These are phyloP conservation scores for Aselliscus stoliczkanus DNA, from an alignment of 2,797 vertebrate genomes.

Conservation along the genomic window DNA sequence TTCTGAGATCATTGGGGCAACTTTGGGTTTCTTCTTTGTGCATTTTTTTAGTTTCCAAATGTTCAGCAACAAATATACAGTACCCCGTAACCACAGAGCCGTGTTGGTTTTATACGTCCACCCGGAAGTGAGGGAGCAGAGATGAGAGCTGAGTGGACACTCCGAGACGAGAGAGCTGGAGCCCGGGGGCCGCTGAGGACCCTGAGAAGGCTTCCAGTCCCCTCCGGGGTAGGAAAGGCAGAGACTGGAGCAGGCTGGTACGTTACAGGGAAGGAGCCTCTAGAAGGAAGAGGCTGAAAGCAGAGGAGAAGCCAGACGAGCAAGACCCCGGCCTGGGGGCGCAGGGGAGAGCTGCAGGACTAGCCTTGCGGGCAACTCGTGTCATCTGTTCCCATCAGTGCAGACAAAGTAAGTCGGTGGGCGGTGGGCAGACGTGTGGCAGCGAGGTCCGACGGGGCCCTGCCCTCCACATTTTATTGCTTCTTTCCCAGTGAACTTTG, in stretches of 20 bases:
- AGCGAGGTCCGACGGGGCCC: fast-evolving
- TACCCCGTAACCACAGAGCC: neutral
- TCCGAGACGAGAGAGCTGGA: neutral
- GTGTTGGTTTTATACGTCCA: neutral
- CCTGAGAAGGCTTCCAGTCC: neutral
- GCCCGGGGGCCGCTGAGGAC: too few species aligned
- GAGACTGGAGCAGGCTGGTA: too few species aligned
- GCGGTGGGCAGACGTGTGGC: neutral
- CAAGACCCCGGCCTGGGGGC: neutral
- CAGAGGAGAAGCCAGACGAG: neutral
- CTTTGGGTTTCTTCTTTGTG: neutral
- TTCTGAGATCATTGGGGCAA: neutral
- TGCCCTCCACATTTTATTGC: neutral
- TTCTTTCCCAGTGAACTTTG: neutral
- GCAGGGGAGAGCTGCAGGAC: neutral
- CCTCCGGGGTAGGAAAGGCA: neutral
- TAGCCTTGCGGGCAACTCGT: fast-evolving
- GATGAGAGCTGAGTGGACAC: neutral
- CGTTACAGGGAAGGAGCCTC: neutral
- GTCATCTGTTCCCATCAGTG: fast-evolving
- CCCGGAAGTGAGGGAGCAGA: neutral
- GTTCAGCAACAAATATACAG: neutral
- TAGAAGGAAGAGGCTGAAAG: neutral
- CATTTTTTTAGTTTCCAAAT: neutral
- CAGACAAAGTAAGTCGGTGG: fast-evolving